Conservation (phyloP, 2,113 vertebrate genomes). For the Petromus typicus region DNA sequence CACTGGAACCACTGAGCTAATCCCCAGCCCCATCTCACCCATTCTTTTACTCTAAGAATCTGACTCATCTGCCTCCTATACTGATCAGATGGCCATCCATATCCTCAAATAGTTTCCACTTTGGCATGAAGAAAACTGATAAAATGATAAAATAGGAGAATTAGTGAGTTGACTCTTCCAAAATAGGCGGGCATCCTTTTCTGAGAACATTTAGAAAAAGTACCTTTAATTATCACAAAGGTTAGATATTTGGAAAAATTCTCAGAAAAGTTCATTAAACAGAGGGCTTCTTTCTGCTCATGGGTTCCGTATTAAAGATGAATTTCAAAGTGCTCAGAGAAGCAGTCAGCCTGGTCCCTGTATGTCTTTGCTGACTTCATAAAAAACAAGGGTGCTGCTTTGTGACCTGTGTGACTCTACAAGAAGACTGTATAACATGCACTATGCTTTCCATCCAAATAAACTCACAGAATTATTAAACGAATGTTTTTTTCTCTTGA, state of each 20-base stretch:
- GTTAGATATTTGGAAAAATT: slow-evolving; percentile 62
- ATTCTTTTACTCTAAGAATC: not conserved
- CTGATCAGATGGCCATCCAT: not conserved
- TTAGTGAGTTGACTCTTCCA: slow-evolving; percentile 4
- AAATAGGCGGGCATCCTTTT: not conserved
- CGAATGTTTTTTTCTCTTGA: slow-evolving; percentile 74
- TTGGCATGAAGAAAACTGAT: not conserved
- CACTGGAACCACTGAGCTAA: no score
- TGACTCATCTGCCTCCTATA: not conserved
- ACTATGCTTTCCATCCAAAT: slow-evolving; percentile 79
- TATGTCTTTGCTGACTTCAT: slow-evolving; percentile 78
- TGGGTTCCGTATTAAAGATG: slow-evolving; percentile 75
- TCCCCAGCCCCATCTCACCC: no score
- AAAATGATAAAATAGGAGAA: not conserved
- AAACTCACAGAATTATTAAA: slow-evolving; percentile 82
- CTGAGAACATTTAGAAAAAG: slow-evolving; percentile 57
- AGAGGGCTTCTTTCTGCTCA: slow-evolving; percentile 55
- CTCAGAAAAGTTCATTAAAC: slow-evolving; percentile 66
- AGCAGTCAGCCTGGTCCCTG: slow-evolving; percentile 57
- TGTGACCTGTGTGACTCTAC: slow-evolving; percentile 54
- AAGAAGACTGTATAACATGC: slow-evolving; percentile 78
- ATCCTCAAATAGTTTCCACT: not conserved
- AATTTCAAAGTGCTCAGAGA: slow-evolving; percentile 72
- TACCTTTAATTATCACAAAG: slow-evolving; percentile 58
- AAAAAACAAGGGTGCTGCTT: slow-evolving; percentile 74